A percentile compares a stretch with the other conserved stretches of the same genome.
Conservation (phyloP, 2,888 invertebrate genomes). For the Esperia sulphurella region DNA sequence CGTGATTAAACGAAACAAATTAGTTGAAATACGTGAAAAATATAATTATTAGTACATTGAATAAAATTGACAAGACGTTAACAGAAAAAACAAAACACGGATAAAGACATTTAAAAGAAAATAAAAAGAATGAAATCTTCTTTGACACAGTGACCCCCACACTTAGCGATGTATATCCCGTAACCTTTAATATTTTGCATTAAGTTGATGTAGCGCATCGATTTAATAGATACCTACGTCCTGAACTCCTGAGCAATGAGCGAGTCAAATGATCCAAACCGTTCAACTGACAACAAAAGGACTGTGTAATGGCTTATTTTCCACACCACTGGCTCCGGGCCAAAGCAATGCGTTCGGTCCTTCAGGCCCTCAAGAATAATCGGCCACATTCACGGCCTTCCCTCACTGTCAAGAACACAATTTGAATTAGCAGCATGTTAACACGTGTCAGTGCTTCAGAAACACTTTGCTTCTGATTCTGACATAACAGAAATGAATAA, state of each 20-base stretch:
- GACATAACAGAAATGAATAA: slow-evolving; percentile 3
- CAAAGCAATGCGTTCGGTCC: slow-evolving; percentile 30
- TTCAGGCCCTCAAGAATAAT: slow-evolving; percentile 16
- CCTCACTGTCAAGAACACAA: slow-evolving; percentile 43
- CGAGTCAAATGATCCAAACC: slow-evolving; percentile 22
- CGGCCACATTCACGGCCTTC: slow-evolving; percentile 25
- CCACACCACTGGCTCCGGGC: slow-evolving; percentile 36
- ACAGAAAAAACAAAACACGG: too few relatives aligned
- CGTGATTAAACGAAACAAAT: too few relatives aligned
- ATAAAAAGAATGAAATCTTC: too few relatives aligned
- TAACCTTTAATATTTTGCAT: too few relatives aligned
- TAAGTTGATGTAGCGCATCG: too few relatives aligned
- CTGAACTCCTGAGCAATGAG: slow-evolving; percentile 3
- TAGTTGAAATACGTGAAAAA: too few relatives aligned
- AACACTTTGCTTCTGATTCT: slow-evolving; percentile 16
- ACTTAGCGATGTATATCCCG: too few relatives aligned
- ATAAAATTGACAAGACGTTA: too few relatives aligned
- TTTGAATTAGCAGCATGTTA: slow-evolving; percentile 22
- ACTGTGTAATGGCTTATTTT: slow-evolving; percentile 52
- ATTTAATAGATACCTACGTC: too few relatives aligned
- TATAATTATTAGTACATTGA: too few relatives aligned
- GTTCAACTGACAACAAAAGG: slow-evolving; percentile 11
- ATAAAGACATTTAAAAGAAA: too few relatives aligned
- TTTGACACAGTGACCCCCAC: too few relatives aligned
- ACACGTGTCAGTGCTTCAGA: slow-evolving; percentile 20